Evolutionary conservation across 1,140 invertebrate genomes (phyloP).

Genomic region (Cheumatopsyche charites): DNA sequence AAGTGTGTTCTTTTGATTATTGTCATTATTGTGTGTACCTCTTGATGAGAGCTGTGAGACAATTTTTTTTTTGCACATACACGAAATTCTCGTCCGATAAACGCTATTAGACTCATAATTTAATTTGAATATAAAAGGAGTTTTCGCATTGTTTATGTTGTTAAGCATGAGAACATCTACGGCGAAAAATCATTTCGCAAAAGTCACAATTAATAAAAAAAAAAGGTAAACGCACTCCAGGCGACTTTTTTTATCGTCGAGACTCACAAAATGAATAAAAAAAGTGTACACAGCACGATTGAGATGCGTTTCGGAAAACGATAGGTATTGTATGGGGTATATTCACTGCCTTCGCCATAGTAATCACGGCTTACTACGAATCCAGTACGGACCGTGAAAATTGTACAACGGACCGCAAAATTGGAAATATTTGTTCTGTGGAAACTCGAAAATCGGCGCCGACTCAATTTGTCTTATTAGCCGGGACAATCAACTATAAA

Average conservation of each 20-base stretch:
- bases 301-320: not conserved
- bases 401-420: constrained; percentile 33
- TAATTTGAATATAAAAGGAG: no score
- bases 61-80: no score
- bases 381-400: constrained; percentile 23
- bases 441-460: constrained; percentile 18
- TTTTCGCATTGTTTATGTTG: no score
- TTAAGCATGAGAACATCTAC: no score
- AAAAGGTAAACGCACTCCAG: constrained; percentile 1
- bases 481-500: not conserved
- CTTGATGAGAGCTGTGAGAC: no score
- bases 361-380: constrained; percentile 5
- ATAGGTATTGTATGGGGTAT: not conserved
- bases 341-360: not conserved
- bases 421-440: constrained; percentile 31
- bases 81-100: no score
- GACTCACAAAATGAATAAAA: not conserved
- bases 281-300: no score
- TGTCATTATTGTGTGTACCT: no score
- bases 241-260: not conserved
- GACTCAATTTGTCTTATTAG: constrained; percentile 11
- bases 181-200: no score
- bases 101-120: no score
- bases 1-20: no score
- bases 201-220: constrained; percentile 3